Percentiles rank a stretch among this genome's conserved stretches.
These are phyloP conservation scores for Endomychus coccineus DNA, from an alignment of 2,888 invertebrate species.

Conservation along the genomic window DNA sequence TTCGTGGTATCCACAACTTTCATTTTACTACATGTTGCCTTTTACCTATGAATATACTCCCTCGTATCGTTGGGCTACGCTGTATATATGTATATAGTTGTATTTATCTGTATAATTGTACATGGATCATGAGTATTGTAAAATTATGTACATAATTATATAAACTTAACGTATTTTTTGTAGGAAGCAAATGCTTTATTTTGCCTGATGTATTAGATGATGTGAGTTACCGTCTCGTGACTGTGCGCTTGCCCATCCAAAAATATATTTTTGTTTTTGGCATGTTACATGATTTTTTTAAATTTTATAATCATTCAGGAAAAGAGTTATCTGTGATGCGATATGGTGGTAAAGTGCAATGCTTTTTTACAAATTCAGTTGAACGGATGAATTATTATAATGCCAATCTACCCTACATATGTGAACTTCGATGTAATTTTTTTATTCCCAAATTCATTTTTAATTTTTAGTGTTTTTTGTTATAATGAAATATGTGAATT, in stretches of 20 bases:
- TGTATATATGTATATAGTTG: no score
- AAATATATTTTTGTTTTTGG: conserved; percentile 20
- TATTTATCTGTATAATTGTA: no score
- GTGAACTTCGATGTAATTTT: conserved; percentile 39
- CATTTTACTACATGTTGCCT: no score
- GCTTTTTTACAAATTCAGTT: conserved; percentile 33
- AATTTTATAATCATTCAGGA: conserved; percentile 33
- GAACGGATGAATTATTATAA: conserved; percentile 41
- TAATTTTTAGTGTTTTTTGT: conserved; percentile 38
- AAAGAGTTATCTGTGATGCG: conserved; percentile 42
- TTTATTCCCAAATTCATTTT: conserved; percentile 40
- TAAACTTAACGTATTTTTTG: conserved; percentile 27
- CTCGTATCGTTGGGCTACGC: no score
- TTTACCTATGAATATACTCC: no score
- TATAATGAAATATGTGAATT: conserved; percentile 38
- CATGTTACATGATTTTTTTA: conserved; percentile 22
- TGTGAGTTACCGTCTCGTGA: conserved; percentile 23
- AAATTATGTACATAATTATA: conserved; percentile 25
- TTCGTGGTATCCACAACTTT: no score
- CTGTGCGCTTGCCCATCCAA: conserved; percentile 32
- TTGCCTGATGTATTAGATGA: conserved; percentile 26
- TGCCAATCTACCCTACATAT: conserved; percentile 42
- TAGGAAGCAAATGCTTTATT: conserved; percentile 28
- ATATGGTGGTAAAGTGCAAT: conserved; percentile 43
- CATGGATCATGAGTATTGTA: no score